These are phyloP conservation scores for Esox masquinongy DNA, from an alignment of 2,797 vertebrate genomes.

Conservation along the genomic window DNA sequence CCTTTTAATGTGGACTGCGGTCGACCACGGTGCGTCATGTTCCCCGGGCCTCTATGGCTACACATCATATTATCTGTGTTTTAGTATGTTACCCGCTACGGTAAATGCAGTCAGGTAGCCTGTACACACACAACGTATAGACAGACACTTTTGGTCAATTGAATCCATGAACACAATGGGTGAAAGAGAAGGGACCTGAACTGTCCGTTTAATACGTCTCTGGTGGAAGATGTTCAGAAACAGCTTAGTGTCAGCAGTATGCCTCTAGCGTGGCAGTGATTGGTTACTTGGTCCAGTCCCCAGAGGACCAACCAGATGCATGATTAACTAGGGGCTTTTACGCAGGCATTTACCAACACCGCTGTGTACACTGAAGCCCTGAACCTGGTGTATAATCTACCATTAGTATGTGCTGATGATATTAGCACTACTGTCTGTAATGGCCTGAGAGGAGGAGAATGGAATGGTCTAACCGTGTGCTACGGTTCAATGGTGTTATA, in stretches of 20 bases:
- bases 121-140: neutral
- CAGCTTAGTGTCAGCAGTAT: slow-evolving; percentile 41
- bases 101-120: neutral
- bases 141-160: slow-evolving; percentile 7
- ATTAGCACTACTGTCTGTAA: slow-evolving; percentile 69
- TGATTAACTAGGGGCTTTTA: slow-evolving; percentile 77
- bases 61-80: neutral
- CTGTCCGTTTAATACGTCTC: slow-evolving; percentile 10
- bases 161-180: slow-evolving; percentile 4
- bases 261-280: slow-evolving; percentile 47
- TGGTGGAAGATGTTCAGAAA: slow-evolving; percentile 51
- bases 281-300: slow-evolving; percentile 64
- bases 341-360: slow-evolving; percentile 67
- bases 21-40: too few species aligned
- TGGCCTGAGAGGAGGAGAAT: slow-evolving; percentile 71
- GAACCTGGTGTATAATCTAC: slow-evolving; percentile 76
- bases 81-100: neutral
- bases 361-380: slow-evolving; percentile 69
- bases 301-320: slow-evolving; percentile 67
- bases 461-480: slow-evolving; percentile 61
- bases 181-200: neutral
- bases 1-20: too few species aligned
- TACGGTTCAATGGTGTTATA: slow-evolving; percentile 59
- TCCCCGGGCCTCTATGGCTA: neutral
- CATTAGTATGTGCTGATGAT: slow-evolving; percentile 74